A percentile compares a stretch with the other conserved stretches of the same genome.
These are phyloP conservation scores for Campoplex nolae DNA, from an alignment of 2,888 invertebrate genomes.

Conservation along the genomic window DNA sequence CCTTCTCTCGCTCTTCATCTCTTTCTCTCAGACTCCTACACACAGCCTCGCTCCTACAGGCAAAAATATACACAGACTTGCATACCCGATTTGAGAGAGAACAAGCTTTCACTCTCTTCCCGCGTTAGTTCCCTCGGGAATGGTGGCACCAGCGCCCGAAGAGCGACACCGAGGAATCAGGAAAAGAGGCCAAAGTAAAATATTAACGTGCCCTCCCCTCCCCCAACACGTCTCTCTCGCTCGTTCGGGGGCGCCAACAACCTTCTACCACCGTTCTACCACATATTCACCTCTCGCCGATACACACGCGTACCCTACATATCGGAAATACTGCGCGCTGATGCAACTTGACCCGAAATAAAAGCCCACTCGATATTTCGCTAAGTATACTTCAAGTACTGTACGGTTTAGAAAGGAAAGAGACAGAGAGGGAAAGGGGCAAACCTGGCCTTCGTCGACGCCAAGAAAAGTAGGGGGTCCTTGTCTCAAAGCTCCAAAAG, in stretches of 20 bases:
- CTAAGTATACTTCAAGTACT: conserved; percentile 46
- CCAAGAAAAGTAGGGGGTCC: conserved; percentile 9
- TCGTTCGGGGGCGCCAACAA: background rate
- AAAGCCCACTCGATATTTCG: conserved; percentile 54
- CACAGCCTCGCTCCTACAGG: background rate
- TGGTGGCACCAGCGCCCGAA: conserved; percentile 49
- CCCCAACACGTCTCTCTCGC: conserved; percentile 58
- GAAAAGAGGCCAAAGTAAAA: conserved; percentile 68
- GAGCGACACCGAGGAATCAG: conserved; percentile 47
- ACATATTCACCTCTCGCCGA: background rate
- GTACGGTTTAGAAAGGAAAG: conserved; percentile 41
- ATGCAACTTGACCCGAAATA: conserved; percentile 61
- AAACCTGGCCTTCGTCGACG: background rate
- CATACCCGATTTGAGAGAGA: background rate
- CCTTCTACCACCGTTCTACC: background rate
- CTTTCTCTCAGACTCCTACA: conserved; percentile 2
- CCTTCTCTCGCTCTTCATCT: conserved; percentile 4
- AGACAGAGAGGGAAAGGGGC: conserved; percentile 41
- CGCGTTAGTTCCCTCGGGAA: conserved; percentile 65
- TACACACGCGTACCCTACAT: conserved; percentile 9
- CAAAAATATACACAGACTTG: conserved; percentile 6
- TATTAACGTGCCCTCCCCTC: conserved; percentile 65
- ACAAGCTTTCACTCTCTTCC: conserved; percentile 65
- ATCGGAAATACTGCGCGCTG: conserved; percentile 19
- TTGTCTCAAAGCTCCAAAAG: background rate